phyloP scores from a whole-genome alignment of 1,140 invertebrate species.

The Melanaphis sacchari region DNA sequence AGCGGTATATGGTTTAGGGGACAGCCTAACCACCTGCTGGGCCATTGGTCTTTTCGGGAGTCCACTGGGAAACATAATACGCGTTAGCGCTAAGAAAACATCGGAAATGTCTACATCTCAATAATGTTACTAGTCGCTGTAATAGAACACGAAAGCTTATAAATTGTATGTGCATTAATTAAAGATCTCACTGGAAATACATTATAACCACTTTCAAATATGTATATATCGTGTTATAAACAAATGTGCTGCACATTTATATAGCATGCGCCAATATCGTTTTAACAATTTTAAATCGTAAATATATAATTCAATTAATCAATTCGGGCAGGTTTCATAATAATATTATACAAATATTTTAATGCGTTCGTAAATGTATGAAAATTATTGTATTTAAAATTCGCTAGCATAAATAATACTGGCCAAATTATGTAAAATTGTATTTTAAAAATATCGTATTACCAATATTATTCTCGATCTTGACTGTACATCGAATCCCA shows the following conservation, averaged over 20 bases:
- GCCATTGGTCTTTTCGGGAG: background rate
- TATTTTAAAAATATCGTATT: background rate
- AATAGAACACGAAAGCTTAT: background rate
- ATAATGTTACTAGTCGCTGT: background rate
- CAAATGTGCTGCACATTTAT: background rate
- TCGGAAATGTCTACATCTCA: background rate
- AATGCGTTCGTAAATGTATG: background rate
- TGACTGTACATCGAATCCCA: background rate
- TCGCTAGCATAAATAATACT: background rate
- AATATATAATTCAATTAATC: background rate
- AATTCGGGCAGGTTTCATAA: background rate
- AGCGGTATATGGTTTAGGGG: background rate
- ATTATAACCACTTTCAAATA: background rate
- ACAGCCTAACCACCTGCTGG: constrained; percentile 7
- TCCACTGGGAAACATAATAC: background rate
- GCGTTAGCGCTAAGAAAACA: background rate
- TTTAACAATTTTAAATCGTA: background rate
- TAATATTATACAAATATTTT: background rate
- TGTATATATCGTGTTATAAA: background rate
- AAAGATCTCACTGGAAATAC: background rate
- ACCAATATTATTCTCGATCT: background rate
- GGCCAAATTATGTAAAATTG: background rate
- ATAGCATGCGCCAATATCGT: background rate
- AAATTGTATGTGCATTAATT: background rate
- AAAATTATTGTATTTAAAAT: background rate